These are phyloP conservation scores for Poeciliopsis turrubarensis DNA, from an alignment of 2,113 vertebrate species.

Conservation along the genomic window DNA sequence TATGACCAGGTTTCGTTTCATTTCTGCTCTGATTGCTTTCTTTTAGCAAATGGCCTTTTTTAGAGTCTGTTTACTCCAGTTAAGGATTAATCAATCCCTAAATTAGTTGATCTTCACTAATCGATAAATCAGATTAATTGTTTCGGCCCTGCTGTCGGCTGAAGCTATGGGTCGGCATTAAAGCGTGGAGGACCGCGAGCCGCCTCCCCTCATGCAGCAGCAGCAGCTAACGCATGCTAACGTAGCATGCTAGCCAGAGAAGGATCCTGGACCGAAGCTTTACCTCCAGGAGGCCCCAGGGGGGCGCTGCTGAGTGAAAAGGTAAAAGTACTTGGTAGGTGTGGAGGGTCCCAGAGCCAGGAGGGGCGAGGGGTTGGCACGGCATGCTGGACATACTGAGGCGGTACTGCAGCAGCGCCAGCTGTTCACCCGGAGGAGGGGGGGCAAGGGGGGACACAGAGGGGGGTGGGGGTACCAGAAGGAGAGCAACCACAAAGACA, in stretches of 20 bases:
- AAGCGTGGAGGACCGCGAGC: no score
- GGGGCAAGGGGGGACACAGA: slow-evolving; percentile 25
- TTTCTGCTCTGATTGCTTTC: no score
- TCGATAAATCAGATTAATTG: no score
- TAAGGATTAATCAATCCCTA: no score
- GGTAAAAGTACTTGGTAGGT: slow-evolving; percentile 97
- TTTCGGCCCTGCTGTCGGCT: no score
- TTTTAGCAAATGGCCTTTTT: no score
- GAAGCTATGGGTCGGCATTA: no score
- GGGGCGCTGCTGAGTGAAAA: slow-evolving; percentile 78
- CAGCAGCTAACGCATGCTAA: neutral
- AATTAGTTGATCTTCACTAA: no score
- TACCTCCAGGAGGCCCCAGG: slow-evolving; percentile 77
- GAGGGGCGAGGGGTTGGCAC: slow-evolving; percentile 87
- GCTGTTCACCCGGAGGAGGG: slow-evolving; percentile 85
- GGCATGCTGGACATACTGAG: slow-evolving; percentile 97
- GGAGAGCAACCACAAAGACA: slow-evolving; percentile 55
- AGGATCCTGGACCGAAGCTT: slow-evolving; percentile 59
- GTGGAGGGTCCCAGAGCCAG: slow-evolving; percentile 94
- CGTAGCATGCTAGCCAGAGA: slow-evolving; percentile 34
- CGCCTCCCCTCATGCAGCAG: no score
- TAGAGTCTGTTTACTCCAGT: no score
- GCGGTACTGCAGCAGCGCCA: slow-evolving; percentile 97
- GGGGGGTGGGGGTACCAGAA: slow-evolving; percentile 38
- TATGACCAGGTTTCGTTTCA: no score